A percentile compares a stretch with the other conserved stretches of the same genome.
Evolutionary conservation across 2,113 vertebrate species (phyloP).

Genomic region (Mellivora capensis): DNA sequence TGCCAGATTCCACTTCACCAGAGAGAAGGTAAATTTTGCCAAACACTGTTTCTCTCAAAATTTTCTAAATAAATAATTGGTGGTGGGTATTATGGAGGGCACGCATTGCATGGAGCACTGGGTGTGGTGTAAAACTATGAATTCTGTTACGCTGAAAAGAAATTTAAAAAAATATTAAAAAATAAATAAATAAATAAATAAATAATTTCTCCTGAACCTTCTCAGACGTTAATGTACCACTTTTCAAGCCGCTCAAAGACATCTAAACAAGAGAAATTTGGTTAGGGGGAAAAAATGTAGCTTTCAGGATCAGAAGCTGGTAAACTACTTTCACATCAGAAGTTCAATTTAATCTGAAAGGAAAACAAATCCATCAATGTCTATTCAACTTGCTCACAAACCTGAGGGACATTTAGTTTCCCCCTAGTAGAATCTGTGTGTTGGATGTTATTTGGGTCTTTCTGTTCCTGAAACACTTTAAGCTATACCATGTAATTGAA

Average conservation of each 20-base stretch:
- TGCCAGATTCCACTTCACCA: neutral
- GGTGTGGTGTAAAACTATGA: too few species aligned
- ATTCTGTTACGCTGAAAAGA: too few species aligned
- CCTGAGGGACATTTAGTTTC: slow-evolving; percentile 65
- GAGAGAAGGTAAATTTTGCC: neutral
- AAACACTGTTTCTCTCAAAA: neutral
- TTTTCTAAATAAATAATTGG: slow-evolving; percentile 51
- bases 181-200: too few species aligned
- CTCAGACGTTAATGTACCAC: neutral
- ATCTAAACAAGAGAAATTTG: slow-evolving; percentile 78
- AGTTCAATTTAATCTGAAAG: slow-evolving; percentile 83
- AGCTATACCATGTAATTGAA: slow-evolving; percentile 41
- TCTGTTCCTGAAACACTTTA: slow-evolving; percentile 56
- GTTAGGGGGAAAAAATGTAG: slow-evolving; percentile 73
- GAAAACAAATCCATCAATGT: slow-evolving; percentile 82
- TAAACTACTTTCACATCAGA: slow-evolving; percentile 78
- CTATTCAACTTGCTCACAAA: slow-evolving; percentile 69
- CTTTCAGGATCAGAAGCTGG: slow-evolving; percentile 74
- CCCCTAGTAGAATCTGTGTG: neutral
- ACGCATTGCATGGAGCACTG: too few species aligned
- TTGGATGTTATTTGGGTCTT: slow-evolving; percentile 44
- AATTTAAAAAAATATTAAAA: too few species aligned
- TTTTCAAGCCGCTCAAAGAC: slow-evolving; percentile 65
- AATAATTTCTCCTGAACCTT: slow-evolving; percentile 51
- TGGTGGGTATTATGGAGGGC: too few species aligned